Evolutionary conservation across 2,888 invertebrate genomes (phyloP), one percentile per base, ranked within the genome.

Genomic region (Drosophila niveifrons): DNA sequence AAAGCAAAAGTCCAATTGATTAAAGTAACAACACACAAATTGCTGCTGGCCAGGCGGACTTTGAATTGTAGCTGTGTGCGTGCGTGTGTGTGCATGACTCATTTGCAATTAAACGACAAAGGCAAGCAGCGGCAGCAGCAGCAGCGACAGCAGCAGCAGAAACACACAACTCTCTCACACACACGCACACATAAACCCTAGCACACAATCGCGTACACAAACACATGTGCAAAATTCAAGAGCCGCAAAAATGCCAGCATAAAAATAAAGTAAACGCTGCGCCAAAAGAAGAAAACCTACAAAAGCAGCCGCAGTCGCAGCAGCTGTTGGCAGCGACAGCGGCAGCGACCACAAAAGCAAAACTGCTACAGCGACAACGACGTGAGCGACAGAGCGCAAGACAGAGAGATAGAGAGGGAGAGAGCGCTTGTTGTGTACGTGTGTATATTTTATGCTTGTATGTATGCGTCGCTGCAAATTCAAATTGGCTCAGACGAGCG

Each of bases 221-320:
- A 70, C 23, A 57, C 52, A 50, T 47, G 39, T 47, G 51, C 70
- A 66, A 56, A 68, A 70, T 78, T 82, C 72, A 85, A 82, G 83
- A 79, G 88, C 83, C 88, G 86, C 88, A 84, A 88, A 85, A 85
- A 84, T 85, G 78, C 83, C 86, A 84, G 81, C 88, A 88, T 84
- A 84, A 86, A 88, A 88, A 86, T 88, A 88, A 83, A 85, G 81
- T 75, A 83, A 69, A 80, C 59, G 66, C 72, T 73, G 59, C 56
- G 72, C 58, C 62, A 83, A 75, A 75, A 70, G 75, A 85, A 86
- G 84, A 84, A 84, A 84, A 80, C 84, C 83, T 86, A 84, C 84
- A 84, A 84, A 88, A 80, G 80, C 86, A 80, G 82, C 74, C 66
- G 51, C 59, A 46, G 63, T 66, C 41, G 36, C 63, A 41, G 57